Evolutionary conservation across 2,888 invertebrate genomes (phyloP).

Genomic region (Brassicogethes aeneus): DNA sequence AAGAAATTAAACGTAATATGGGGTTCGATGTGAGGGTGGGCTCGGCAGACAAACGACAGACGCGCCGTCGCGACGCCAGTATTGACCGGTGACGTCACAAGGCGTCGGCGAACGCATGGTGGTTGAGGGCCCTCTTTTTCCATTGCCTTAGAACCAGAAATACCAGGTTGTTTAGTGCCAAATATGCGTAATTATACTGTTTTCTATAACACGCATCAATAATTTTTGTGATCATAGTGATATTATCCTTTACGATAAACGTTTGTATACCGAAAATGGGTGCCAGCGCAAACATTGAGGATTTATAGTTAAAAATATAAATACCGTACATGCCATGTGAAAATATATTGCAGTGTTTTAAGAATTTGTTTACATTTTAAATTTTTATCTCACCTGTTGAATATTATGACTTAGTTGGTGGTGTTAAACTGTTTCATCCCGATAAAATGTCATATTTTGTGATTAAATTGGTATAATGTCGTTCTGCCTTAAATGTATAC

Average conservation of each 20-base stretch:
- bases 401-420: slow-evolving; percentile 7
- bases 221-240: neutral
- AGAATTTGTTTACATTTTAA: neutral
- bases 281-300: too few species aligned
- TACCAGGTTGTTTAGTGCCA: neutral
- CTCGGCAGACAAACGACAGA: slow-evolving; percentile 16
- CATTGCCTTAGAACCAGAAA: slow-evolving; percentile 5
- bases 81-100: slow-evolving; percentile 42
- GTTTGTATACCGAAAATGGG: too few species aligned
- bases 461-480: slow-evolving; percentile 25
- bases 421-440: neutral
- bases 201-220: neutral
- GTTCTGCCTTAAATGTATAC: slow-evolving; percentile 37
- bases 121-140: slow-evolving; percentile 17
- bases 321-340: too few species aligned
- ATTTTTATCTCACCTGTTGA: slow-evolving; percentile 16
- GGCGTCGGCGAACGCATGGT: slow-evolving; percentile 37
- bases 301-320: too few species aligned
- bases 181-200: neutral
- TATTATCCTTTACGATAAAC: too few species aligned
- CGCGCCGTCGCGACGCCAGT: slow-evolving; percentile 41
- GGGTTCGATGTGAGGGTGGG: neutral
- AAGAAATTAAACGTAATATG: neutral
- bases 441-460: neutral
- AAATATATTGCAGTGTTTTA: neutral